Evolutionary conservation across 2,888 invertebrate species (phyloP).

Genomic region (Loripinus fragilis): DNA sequence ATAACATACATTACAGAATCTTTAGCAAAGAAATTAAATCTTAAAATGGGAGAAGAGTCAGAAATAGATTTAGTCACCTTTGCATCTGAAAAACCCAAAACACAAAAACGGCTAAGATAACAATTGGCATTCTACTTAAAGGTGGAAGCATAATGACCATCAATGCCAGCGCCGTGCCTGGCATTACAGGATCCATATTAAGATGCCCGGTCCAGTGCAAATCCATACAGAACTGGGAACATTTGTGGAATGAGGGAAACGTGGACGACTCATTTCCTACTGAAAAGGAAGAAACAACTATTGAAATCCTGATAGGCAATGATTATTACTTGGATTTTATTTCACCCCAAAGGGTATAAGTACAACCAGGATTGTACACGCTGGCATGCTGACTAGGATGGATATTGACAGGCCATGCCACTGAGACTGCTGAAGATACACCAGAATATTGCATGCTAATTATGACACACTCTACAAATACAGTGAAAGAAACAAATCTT

Average conservation of each 20-base stretch:
- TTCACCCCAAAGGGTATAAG: neutral
- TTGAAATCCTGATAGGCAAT: constrained; percentile 12
- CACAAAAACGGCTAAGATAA: constrained; percentile 5
- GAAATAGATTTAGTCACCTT: constrained; percentile 1
- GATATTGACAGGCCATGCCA: neutral
- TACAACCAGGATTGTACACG: neutral
- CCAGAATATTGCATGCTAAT: neutral
- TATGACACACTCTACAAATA: neutral
- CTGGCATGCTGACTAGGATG: neutral
- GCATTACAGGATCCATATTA: constrained; percentile 5
- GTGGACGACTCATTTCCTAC: neutral
- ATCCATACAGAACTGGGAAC: neutral
- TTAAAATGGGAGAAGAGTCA: neutral
- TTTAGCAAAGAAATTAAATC: constrained; percentile 10
- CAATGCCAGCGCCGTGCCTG: constrained; percentile 24
- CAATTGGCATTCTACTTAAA: constrained; percentile 14
- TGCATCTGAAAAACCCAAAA: neutral
- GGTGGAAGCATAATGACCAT: constrained; percentile 14
- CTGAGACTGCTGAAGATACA: neutral
- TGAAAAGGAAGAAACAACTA: neutral
- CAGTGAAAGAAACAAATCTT: neutral
- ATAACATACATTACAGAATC: constrained; percentile 25
- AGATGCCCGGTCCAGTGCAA: constrained; percentile 17
- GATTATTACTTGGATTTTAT: constrained; percentile 16
- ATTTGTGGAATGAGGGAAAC: neutral